Percentiles rank a stretch among this genome's conserved stretches.
phyloP scores from a whole-genome alignment of 64 coral and sea anemone species.

The Montipora sp. region DNA sequence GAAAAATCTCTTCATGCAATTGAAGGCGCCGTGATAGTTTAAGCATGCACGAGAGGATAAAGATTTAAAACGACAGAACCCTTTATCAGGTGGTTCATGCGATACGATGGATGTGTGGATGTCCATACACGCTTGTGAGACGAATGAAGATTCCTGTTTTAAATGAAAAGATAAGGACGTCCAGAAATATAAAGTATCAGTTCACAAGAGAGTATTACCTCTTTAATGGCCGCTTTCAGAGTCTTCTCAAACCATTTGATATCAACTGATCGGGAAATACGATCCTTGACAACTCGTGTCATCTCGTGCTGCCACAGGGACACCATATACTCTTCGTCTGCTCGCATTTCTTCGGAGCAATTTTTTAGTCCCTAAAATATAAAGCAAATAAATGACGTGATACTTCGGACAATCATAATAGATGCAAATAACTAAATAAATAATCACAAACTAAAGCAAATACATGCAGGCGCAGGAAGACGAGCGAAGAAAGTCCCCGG shows the following conservation, averaged over 20 bases:
- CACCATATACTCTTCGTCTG: conserved; percentile 97
- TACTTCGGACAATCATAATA: too few species aligned
- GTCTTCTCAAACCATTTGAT: conserved; percentile 95
- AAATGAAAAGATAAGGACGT: neutral
- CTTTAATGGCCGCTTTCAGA: conserved; percentile 79
- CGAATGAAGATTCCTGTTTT: neutral
- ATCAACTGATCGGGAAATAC: conserved; percentile 84
- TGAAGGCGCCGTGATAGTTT: too few species aligned
- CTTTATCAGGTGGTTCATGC: too few species aligned
- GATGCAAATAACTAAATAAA: too few species aligned
- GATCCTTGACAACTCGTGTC: conserved; percentile 82
- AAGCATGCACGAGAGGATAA: too few species aligned
- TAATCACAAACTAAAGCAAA: too few species aligned
- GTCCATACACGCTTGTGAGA: too few species aligned
- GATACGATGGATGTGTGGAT: neutral
- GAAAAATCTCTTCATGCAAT: too few species aligned
- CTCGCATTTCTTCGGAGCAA: conserved; percentile 96
- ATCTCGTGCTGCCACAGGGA: conserved; percentile 97
- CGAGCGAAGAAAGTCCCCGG: too few species aligned
- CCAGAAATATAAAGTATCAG: neutral
- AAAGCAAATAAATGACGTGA: neutral
- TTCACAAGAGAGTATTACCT: conserved; percentile 27
- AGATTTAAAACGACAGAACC: too few species aligned
- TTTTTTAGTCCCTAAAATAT: conserved; percentile 66
- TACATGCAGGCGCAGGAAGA: too few species aligned